Conservation (phyloP, 2,888 invertebrate genomes). For the Drosophila acutilabella region DNA sequence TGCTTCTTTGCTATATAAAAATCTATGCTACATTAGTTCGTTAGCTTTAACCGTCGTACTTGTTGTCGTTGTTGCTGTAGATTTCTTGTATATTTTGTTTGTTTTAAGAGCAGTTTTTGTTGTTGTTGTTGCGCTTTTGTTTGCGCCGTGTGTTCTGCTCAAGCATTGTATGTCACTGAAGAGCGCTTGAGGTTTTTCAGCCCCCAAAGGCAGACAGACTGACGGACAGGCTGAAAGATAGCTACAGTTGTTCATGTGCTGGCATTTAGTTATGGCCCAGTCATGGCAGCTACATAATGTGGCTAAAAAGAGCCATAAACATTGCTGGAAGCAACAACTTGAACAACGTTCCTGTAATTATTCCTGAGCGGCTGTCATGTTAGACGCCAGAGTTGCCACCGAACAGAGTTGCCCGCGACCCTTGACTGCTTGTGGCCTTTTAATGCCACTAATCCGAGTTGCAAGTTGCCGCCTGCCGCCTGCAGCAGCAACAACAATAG, state of each 20-base stretch:
- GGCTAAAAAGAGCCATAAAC: conserved; percentile 58
- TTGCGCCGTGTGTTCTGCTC: conserved; percentile 42
- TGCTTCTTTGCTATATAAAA: conserved; percentile 72
- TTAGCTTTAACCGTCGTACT: conserved; percentile 58
- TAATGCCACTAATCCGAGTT: conserved; percentile 37
- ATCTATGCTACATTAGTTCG: conserved; percentile 81
- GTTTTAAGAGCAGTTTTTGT: conserved; percentile 40
- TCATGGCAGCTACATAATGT: conserved; percentile 26
- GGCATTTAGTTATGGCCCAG: conserved; percentile 54
- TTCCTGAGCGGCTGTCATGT: conserved; percentile 58
- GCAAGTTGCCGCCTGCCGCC: conserved; percentile 31
- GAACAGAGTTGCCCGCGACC: conserved; percentile 15
- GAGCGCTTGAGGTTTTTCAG: conserved; percentile 73
- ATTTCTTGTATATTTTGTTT: conserved; percentile 34
- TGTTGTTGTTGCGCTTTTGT: conserved; percentile 70
- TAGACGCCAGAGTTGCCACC: conserved; percentile 26
- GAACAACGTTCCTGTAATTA: conserved; percentile 71
- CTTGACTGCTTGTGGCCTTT: conserved; percentile 47
- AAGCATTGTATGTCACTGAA: conserved; percentile 61
- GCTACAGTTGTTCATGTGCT: conserved; percentile 39
- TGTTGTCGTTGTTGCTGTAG: conserved; percentile 24
- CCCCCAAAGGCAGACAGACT: conserved; percentile 10
- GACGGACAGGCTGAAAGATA: conserved; percentile 19
- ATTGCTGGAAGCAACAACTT: conserved; percentile 47
- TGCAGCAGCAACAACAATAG: conserved; percentile 4